These are phyloP conservation scores for Pygoscelis antarcticus DNA, from an alignment of 2,113 vertebrate species.

Conservation along the genomic window DNA sequence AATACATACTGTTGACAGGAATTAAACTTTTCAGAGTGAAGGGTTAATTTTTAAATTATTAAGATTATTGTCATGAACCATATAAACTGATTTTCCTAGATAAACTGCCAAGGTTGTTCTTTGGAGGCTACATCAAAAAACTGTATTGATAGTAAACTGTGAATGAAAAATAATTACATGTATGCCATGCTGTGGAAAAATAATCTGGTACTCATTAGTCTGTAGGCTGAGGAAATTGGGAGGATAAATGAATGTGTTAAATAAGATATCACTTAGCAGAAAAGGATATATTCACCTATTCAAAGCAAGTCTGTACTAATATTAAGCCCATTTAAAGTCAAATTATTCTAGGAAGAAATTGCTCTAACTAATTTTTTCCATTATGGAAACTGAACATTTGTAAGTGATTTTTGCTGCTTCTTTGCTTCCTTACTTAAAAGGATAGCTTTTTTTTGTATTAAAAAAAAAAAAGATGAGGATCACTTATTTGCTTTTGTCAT, in stretches of 20 bases:
- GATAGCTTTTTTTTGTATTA: background rate
- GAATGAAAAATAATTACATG: background rate
- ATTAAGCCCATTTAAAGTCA: background rate
- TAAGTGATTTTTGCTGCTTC: background rate
- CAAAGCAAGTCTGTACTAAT: background rate
- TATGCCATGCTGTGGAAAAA: background rate
- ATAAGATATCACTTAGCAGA: background rate
- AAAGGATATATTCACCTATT: background rate
- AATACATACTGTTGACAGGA: background rate
- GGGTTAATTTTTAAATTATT: background rate
- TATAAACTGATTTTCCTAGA: background rate
- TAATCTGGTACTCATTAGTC: background rate
- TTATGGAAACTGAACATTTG: background rate
- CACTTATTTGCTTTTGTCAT: background rate
- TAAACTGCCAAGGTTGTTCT: background rate
- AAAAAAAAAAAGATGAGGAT: background rate
- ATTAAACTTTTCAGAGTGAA: background rate
- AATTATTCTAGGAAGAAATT: background rate
- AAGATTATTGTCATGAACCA: background rate
- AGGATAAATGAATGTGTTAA: background rate
- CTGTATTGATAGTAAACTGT: background rate
- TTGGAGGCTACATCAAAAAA: background rate
- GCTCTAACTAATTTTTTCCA: background rate
- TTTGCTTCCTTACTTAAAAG: background rate
- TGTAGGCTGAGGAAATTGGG: background rate